These are phyloP conservation scores for Drosophila subsilvestris DNA, from an alignment of 2,888 invertebrate species.

Conservation along the genomic window DNA sequence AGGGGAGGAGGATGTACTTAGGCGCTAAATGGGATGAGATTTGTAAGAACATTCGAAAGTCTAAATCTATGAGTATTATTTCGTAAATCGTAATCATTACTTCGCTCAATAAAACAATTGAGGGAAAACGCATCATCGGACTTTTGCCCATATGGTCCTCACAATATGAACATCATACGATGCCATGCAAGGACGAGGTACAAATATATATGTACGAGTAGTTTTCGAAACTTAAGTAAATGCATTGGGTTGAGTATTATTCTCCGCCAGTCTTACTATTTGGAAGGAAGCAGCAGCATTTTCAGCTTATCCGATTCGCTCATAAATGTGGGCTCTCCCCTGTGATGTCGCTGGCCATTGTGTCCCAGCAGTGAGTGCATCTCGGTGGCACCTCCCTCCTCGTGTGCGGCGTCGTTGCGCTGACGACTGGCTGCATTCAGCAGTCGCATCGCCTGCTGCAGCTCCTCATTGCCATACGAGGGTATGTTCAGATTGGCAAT, in stretches of 20 bases:
- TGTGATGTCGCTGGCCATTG: conserved; percentile 56
- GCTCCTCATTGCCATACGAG: conserved; percentile 77
- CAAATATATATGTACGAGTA: background rate
- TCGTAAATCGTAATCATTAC: conserved; percentile 29
- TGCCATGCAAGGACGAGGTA: too few species aligned
- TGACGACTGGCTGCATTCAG: conserved; percentile 79
- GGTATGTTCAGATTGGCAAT: conserved; percentile 84
- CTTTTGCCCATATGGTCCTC: too few species aligned
- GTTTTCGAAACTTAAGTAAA: conserved; percentile 65
- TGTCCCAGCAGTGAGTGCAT: conserved; percentile 75
- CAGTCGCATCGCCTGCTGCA: conserved; percentile 77
- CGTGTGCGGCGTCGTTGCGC: conserved; percentile 63
- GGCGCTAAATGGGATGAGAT: conserved; percentile 9
- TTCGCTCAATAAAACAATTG: conserved; percentile 28
- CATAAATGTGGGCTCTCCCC: conserved; percentile 73
- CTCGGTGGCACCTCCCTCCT: conserved; percentile 74
- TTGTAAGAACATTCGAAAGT: conserved; percentile 42
- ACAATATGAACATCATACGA: too few species aligned
- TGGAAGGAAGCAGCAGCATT: conserved; percentile 84
- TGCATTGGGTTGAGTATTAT: conserved; percentile 50
- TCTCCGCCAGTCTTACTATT: conserved; percentile 55
- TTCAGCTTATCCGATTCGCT: conserved; percentile 84
- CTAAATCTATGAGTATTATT: conserved; percentile 71
- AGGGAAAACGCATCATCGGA: conserved; percentile 10
- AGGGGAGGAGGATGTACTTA: conserved; percentile 23